Percentiles rank a stretch among this genome's conserved stretches.
phyloP scores from a whole-genome alignment of 2,888 invertebrate genomes.

The Ceramica pisi region DNA sequence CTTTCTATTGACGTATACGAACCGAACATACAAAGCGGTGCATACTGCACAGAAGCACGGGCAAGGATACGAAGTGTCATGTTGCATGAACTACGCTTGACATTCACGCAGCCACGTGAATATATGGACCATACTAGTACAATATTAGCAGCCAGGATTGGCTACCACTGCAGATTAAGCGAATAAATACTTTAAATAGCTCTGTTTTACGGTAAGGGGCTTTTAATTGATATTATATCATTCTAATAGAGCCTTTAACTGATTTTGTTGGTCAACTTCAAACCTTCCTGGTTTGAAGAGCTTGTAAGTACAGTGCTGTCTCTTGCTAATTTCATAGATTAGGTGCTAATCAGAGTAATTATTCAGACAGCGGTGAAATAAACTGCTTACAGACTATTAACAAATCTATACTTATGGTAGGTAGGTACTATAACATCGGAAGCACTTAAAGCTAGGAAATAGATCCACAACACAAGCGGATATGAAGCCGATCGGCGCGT shows the following conservation, averaged over 20 bases:
- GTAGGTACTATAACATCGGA: conserved; percentile 42
- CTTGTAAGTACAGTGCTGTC: not conserved
- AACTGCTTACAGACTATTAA: not conserved
- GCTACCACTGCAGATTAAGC: not conserved
- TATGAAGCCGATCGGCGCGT: conserved; percentile 66
- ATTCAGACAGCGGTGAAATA: not conserved
- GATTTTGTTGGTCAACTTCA: not conserved
- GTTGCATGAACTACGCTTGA: conserved; percentile 47
- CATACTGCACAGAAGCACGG: conserved; percentile 9
- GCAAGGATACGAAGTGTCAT: conserved; percentile 29
- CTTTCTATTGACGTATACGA: conserved; percentile 17
- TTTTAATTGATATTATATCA: too few relatives aligned
- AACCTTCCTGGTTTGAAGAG: not conserved
- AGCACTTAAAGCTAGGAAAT: conserved; percentile 63
- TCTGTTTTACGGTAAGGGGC: too few relatives aligned
- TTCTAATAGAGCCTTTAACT: not conserved
- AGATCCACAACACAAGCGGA: conserved; percentile 57
- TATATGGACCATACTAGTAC: conserved; percentile 15
- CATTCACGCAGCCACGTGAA: conserved; percentile 17
- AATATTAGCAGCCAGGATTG: conserved; percentile 4
- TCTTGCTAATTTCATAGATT: not conserved
- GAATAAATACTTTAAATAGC: conserved; percentile 9
- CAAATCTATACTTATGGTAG: too few relatives aligned
- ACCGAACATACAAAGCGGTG: conserved; percentile 21
- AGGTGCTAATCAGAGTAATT: not conserved